These are phyloP conservation scores for Dexiosoma caninum DNA, from an alignment of 2,888 invertebrate genomes.

Conservation along the genomic window DNA sequence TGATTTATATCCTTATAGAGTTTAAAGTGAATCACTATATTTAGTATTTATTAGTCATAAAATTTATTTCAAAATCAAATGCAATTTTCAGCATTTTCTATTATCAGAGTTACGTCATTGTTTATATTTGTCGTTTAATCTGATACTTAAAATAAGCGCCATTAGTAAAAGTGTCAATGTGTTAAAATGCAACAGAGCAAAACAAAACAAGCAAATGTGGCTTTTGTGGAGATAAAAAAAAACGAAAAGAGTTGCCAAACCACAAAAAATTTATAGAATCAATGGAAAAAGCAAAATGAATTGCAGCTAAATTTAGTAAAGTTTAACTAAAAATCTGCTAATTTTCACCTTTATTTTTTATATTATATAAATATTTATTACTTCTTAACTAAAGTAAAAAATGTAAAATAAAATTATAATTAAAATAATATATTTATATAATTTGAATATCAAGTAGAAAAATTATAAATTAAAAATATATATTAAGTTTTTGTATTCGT, in stretches of 20 bases:
- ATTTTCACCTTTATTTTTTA: no score
- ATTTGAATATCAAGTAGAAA: no score
- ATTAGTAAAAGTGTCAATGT: constrained; percentile 29
- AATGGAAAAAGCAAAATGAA: no score
- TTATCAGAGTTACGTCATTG: constrained; percentile 49
- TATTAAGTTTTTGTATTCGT: no score
- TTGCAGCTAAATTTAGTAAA: no score
- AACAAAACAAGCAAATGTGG: constrained; percentile 32
- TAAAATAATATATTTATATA: no score
- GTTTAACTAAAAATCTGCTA: no score
- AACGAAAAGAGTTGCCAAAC: constrained; percentile 10
- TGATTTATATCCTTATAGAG: constrained; percentile 21
- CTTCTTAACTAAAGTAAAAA: no score
- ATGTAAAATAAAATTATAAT: no score
- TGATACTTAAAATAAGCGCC: constrained; percentile 47
- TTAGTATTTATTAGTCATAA: constrained; percentile 50
- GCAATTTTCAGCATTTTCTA: constrained; percentile 39
- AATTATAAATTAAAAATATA: no score
- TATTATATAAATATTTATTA: no score
- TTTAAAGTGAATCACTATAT: constrained; percentile 45
- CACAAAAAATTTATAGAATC: no score
- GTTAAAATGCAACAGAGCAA: constrained; percentile 31
- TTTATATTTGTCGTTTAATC: constrained; percentile 17
- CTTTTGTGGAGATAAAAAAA: background rate
- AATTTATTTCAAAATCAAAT: constrained; percentile 46